phyloP scores from a whole-genome alignment of 2,113 vertebrate genomes.

The Hemiprocne comata region DNA sequence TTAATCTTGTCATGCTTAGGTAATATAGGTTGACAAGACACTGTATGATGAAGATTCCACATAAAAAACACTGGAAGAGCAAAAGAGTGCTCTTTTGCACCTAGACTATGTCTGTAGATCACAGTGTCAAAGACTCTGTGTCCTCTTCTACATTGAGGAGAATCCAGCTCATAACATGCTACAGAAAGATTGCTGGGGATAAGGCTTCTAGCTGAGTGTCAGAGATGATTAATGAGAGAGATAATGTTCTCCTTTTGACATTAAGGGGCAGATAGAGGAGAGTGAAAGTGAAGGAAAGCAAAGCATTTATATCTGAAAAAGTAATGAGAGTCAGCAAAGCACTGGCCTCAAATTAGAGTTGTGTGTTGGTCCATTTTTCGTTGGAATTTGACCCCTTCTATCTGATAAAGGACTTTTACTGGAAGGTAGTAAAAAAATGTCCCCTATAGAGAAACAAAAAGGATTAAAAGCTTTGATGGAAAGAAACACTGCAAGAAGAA shows the following conservation, averaged over 20 bases:
- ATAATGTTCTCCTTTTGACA: slow-evolving; percentile 46
- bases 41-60: neutral
- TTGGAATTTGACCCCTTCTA: neutral
- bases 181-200: slow-evolving; percentile 22
- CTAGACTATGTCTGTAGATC: neutral
- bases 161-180: neutral
- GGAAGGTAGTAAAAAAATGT: neutral
- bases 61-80: neutral
- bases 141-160: neutral
- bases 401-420: neutral
- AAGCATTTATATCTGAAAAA: slow-evolving; percentile 12
- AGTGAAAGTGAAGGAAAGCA: slow-evolving; percentile 13
- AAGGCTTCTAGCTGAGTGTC: slow-evolving; percentile 4
- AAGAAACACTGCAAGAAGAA: neutral
- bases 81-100: neutral
- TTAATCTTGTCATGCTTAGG: slow-evolving; percentile 10
- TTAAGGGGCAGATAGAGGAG: neutral
- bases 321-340: neutral
- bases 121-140: neutral
- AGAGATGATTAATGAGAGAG: slow-evolving; percentile 55
- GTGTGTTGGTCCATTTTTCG: neutral
- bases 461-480: neutral
- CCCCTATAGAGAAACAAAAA: neutral
- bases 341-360: neutral
- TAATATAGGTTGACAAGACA: neutral